Evolutionary conservation across 2,888 invertebrate genomes (phyloP), one percentile per base, ranked within the genome.

Genomic region (Phengaris arion): DNA sequence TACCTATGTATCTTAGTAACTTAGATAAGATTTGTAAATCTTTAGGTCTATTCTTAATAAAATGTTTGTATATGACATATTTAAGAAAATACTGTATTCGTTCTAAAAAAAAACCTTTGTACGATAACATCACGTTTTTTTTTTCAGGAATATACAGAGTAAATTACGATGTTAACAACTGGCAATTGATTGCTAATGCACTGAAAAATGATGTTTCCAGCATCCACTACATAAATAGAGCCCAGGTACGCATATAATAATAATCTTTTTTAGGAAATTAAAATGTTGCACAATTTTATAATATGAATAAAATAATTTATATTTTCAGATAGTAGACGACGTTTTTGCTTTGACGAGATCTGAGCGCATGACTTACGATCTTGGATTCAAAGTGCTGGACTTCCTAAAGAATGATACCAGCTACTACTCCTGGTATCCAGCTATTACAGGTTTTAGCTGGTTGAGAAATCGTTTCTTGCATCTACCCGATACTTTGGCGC

Each of bases 201-300:
- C 85, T 95, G 6, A 85, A 87, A 54, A 77, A 80, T 0, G 84
- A 89, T 57, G 76, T 77, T 45, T 77, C 78, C 0, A 81, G 64
- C 15, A 96, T 97, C 74, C 94, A 96, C 80, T 92, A 94, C 59
- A 83, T 96, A 2, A 97, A 97, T 85, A 94, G 97, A 83, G 97
- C 97, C 10, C 97, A 98, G 89, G 93, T 96, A 78, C 78, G 76
- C 5, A n/a, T 46, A 51, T 51, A 52, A 51, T n/a, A 72, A 22
- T 10, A 22, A 22, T 22, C 4, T 5, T 1, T 48, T 8, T 8
- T 6, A 48, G 6, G 48, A 48, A 48, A 48, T 5, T 48, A 48
- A 7, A 6, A 48, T 46, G 4, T 46, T 4, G 46, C 46, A 46
- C 48, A 4, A 48, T 48, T 48, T 69, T 46, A 46, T 48, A 13